Conservation (phyloP, 2,888 invertebrate species). For the Scotopteryx bipunctaria region DNA sequence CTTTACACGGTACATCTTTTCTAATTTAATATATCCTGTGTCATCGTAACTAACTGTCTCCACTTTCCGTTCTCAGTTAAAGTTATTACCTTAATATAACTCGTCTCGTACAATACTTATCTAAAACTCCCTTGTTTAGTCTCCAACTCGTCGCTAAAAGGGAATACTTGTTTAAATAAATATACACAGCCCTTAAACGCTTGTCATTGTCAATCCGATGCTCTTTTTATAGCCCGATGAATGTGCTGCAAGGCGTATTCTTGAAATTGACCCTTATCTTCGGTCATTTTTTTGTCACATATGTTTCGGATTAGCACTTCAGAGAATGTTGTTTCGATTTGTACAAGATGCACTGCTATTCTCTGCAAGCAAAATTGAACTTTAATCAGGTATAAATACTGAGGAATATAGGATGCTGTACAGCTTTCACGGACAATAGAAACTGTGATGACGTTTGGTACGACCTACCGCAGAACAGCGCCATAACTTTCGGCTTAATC, state of each 20-base stretch:
- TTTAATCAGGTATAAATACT: slow-evolving; percentile 26
- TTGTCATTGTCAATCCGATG: slow-evolving; percentile 80
- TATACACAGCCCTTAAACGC: slow-evolving; percentile 76
- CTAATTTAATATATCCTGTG: slow-evolving; percentile 71
- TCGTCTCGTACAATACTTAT: slow-evolving; percentile 70
- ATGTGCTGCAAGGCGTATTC: slow-evolving; percentile 69
- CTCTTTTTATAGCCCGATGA: slow-evolving; percentile 74
- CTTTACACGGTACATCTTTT: slow-evolving; percentile 45
- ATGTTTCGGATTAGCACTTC: slow-evolving; percentile 81
- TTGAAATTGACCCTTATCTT: slow-evolving; percentile 79
- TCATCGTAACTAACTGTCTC: slow-evolving; percentile 54
- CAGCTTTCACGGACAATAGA: slow-evolving; percentile 36
- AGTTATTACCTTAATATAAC: slow-evolving; percentile 74
- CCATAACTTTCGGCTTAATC: slow-evolving; percentile 71
- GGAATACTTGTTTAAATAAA: slow-evolving; percentile 82
- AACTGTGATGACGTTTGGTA: slow-evolving; percentile 43
- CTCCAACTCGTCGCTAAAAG: slow-evolving; percentile 74
- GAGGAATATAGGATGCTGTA: background rate
- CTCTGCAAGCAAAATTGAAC: slow-evolving; percentile 41
- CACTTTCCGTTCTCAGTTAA: slow-evolving; percentile 57
- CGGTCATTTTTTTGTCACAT: slow-evolving; percentile 72
- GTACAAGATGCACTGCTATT: slow-evolving; percentile 41
- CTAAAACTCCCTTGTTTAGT: slow-evolving; percentile 77
- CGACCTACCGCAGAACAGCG: slow-evolving; percentile 77
- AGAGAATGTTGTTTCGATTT: slow-evolving; percentile 68